Base-by-base conservation (phyloP, 1,140 invertebrate genomes). In the Cherax quadricarinatus region DNA sequence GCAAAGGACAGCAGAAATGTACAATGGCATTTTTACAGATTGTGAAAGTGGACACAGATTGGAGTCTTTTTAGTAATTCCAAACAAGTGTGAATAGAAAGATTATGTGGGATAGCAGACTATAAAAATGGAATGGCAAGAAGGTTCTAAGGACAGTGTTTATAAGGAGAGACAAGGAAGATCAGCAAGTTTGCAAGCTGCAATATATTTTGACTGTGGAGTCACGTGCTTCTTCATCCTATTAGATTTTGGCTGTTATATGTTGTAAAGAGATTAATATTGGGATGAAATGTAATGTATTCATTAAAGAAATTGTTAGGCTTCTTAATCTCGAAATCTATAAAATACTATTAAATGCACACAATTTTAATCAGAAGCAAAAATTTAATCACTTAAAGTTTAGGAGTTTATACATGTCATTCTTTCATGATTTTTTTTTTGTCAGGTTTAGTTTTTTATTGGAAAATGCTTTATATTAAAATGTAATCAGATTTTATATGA, bases 101-200 rank as follows among this genome's bases (percentile, higher is more conserved):
- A 70, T 70, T 57, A 60, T 60, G 10, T n/a, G 24, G 21, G 21
- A 41, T 53, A 24, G n/a, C 49, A 84, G 82, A 82, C 14, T 75
- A 75, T 75, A 75, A 7, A 21, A 24, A 75, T 4, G 30, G 16
- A 75, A 24, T 75, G n/a, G 80, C 62, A n/a, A 84, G 53, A 84
- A 9, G 51, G 30, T 57, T 84, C 30, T 24, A 85, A 16, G 18
- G 70, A 84, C 18, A 48, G 18, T 12, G 18, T 18, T 70, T 48
- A 85, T 66, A 49, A 66, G 60, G 83, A 85, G 41, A 16, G 24
- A 70, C 10, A 84, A 10, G 51, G 62, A 84, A 51, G 62, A 66
- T 70, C 70, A 85, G 49, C 83, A 85, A 70, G 83, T 85, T 85
- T 85, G 83, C 83, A 85, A 85, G 83, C 83, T 85, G 83, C 62